Conservation (phyloP, 2,888 invertebrate genomes). For the Cephus nigrinus region DNA sequence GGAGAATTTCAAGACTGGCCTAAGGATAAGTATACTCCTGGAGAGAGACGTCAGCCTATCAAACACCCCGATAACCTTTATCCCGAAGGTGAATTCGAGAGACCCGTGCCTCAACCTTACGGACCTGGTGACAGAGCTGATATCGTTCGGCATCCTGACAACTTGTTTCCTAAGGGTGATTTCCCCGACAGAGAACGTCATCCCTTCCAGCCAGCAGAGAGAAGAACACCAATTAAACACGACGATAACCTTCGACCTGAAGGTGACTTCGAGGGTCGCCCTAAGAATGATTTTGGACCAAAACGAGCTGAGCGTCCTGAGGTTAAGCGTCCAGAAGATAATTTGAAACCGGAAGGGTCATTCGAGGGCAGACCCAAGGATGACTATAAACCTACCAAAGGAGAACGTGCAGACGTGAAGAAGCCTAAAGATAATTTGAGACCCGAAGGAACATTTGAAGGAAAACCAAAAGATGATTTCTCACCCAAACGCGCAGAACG, state of each 20-base stretch:
- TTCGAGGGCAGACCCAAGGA: constrained; percentile 67
- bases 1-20: constrained; percentile 65
- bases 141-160: constrained; percentile 59
- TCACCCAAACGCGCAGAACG: constrained; percentile 64
- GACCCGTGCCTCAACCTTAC: constrained; percentile 62
- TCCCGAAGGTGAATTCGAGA: constrained; percentile 64
- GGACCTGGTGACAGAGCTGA: too few species aligned
- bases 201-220: constrained; percentile 57
- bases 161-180: constrained; percentile 67
- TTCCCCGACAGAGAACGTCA: constrained; percentile 47
- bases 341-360: constrained; percentile 63
- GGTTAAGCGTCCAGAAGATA: constrained; percentile 67
- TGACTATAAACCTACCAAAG: constrained; percentile 63
- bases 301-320: constrained; percentile 58
- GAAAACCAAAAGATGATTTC: constrained; percentile 68
- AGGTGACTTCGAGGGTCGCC: constrained; percentile 68
- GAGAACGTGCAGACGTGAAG: constrained; percentile 57
- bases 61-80: constrained; percentile 44
- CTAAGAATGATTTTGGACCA: constrained; percentile 22
- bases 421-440: constrained; percentile 72
- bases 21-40: constrained; percentile 58
- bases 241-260: constrained; percentile 68
- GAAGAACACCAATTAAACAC: constrained; percentile 62
- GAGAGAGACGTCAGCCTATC: constrained; percentile 43
- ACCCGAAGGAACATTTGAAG: constrained; percentile 73